phyloP scores from a whole-genome alignment of 2,113 vertebrate genomes.

The Vidua chalybeata region DNA sequence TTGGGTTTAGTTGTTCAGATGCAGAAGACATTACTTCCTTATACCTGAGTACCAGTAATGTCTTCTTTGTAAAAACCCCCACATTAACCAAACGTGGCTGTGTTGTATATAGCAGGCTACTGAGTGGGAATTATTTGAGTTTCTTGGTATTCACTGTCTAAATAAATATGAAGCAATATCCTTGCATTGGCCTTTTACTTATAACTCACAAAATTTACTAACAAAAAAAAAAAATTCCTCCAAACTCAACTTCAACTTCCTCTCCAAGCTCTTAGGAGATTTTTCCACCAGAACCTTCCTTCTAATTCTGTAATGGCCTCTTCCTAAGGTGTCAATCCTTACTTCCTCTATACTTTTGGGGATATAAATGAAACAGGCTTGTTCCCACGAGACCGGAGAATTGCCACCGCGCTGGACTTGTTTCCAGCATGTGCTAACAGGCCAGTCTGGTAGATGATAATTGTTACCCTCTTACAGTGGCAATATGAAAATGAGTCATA shows the following conservation, averaged over 20 bases:
- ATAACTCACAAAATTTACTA: not conserved
- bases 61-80: not conserved
- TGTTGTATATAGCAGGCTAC: not conserved
- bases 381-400: not conserved
- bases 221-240: not conserved
- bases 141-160: not conserved
- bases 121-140: not conserved
- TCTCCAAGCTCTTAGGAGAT: not conserved
- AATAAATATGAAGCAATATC: not conserved
- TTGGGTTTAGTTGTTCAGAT: not conserved
- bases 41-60: not conserved
- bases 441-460: not conserved
- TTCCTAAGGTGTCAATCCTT: not conserved
- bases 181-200: not conserved
- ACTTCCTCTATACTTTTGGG: not conserved
- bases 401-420: not conserved
- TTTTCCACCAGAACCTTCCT: not conserved
- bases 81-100: not conserved
- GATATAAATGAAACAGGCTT: not conserved
- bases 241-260: not conserved
- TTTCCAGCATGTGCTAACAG: not conserved
- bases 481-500: conserved; percentile 2
- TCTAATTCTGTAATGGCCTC: not conserved
- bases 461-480: not conserved
- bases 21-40: not conserved